Conservation (phyloP, 2,113 vertebrate species). For the Burhinus bistriatus region DNA sequence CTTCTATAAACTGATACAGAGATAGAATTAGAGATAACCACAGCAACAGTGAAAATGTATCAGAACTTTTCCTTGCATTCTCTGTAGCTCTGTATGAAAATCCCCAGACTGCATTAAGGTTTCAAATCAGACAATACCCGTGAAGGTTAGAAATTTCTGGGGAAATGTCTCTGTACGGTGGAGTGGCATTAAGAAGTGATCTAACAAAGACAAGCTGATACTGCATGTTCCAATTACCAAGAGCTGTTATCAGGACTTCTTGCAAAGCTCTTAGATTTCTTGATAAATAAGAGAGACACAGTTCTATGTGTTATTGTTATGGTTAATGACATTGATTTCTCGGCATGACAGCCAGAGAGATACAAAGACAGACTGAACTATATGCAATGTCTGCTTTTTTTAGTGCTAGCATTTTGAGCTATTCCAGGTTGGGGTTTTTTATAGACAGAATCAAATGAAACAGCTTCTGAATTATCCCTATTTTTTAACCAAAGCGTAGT, state of each 20-base stretch:
- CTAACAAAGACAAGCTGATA: slow-evolving; percentile 41
- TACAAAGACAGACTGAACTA: background rate
- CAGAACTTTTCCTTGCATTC: background rate
- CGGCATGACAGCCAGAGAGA: background rate
- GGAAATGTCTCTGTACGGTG: background rate
- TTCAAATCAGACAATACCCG: background rate
- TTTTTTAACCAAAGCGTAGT: background rate
- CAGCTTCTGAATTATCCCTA: background rate
- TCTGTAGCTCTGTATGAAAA: slow-evolving; percentile 10
- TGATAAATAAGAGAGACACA: slow-evolving; percentile 33
- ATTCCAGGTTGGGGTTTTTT: background rate
- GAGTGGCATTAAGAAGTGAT: slow-evolving; percentile 11
- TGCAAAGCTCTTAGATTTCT: slow-evolving; percentile 19
- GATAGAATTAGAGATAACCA: slow-evolving; percentile 18
- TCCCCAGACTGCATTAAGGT: slow-evolving; percentile 25
- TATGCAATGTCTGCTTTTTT: background rate
- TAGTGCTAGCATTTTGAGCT: background rate
- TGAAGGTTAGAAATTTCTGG: slow-evolving; percentile 41
- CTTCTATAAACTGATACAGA: background rate
- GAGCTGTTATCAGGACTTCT: slow-evolving; percentile 15
- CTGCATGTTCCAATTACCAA: slow-evolving; percentile 45
- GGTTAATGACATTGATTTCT: slow-evolving; percentile 38
- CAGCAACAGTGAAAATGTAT: background rate
- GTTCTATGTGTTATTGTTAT: slow-evolving; percentile 6
- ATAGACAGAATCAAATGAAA: background rate